Percentiles rank a stretch among this genome's conserved stretches.
These are phyloP conservation scores for Emydocephalus ijimae DNA, from an alignment of 2,113 vertebrate species.

Conservation along the genomic window DNA sequence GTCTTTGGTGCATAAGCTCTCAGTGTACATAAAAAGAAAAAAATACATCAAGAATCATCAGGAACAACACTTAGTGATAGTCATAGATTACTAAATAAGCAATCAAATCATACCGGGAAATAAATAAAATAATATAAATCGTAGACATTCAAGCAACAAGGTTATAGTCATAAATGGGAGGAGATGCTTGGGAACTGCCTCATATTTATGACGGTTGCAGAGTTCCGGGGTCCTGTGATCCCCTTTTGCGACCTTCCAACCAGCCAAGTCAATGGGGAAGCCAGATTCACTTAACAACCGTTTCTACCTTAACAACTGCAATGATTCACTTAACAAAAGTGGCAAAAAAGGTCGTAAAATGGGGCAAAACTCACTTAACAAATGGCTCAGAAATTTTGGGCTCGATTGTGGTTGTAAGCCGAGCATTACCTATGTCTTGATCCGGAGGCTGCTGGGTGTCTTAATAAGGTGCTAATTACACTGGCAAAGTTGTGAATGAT, in stretches of 20 bases:
- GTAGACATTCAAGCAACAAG: too few relatives aligned
- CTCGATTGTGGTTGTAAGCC: neutral
- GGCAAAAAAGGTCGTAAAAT: neutral
- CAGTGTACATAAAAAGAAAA: too few relatives aligned
- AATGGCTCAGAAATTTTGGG: neutral
- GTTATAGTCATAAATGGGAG: too few relatives aligned
- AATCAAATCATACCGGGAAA: too few relatives aligned
- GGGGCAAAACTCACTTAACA: neutral
- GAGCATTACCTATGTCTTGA: neutral
- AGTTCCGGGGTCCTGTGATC: neutral
- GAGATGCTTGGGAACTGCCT: neutral
- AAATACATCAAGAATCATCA: too few relatives aligned
- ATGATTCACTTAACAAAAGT: neutral
- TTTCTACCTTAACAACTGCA: neutral
- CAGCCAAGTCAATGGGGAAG: neutral
- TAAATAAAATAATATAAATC: too few relatives aligned
- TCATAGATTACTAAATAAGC: too few relatives aligned
- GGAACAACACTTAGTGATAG: too few relatives aligned
- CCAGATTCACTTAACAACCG: neutral
- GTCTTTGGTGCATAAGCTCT: too few relatives aligned
- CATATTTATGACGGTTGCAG: neutral
- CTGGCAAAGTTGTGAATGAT: neutral
- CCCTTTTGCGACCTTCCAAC: neutral
- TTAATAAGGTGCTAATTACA: neutral
- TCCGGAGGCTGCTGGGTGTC: neutral